phyloP scores from a whole-genome alignment of 2,888 invertebrate genomes.

The Ophraella communa region DNA sequence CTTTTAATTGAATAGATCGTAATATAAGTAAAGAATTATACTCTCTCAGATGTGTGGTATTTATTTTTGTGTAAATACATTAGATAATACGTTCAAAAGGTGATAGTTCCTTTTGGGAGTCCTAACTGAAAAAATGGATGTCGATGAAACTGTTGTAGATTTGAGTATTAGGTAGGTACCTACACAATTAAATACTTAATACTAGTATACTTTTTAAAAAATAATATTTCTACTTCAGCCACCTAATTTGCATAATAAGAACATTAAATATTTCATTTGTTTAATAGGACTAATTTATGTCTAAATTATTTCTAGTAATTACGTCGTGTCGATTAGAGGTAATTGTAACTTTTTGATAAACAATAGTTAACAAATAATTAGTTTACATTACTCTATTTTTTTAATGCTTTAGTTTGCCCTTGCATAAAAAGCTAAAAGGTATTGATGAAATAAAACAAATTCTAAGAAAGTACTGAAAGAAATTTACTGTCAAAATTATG shows the following conservation, averaged over 20 bases:
- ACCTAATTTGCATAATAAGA: neutral
- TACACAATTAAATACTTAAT: too few relatives aligned
- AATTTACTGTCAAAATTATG: too few relatives aligned
- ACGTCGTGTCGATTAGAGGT: too few relatives aligned
- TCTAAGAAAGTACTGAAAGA: too few relatives aligned
- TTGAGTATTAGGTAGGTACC: slow-evolving; percentile 81
- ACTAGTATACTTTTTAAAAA: too few relatives aligned
- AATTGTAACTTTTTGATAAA: neutral
- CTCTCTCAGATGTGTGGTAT: slow-evolving; percentile 18
- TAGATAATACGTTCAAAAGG: slow-evolving; percentile 12
- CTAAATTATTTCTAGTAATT: neutral
- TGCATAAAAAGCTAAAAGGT: too few relatives aligned
- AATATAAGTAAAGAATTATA: slow-evolving; percentile 2
- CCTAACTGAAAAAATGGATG: slow-evolving; percentile 74
- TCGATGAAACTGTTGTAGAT: slow-evolving; percentile 88
- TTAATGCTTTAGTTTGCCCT: too few relatives aligned
- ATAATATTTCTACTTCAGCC: too few relatives aligned
- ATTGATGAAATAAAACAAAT: too few relatives aligned
- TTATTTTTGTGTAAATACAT: slow-evolving; percentile 10
- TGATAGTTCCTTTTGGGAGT: slow-evolving; percentile 20
- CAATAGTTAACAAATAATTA: neutral
- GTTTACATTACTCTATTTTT: too few relatives aligned
- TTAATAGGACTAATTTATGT: neutral
- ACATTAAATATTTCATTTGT: neutral
- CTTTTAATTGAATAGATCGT: slow-evolving; percentile 1